Conservation (phyloP, 64 coral and sea anemone species). For the Cladopsammia gracilis region DNA sequence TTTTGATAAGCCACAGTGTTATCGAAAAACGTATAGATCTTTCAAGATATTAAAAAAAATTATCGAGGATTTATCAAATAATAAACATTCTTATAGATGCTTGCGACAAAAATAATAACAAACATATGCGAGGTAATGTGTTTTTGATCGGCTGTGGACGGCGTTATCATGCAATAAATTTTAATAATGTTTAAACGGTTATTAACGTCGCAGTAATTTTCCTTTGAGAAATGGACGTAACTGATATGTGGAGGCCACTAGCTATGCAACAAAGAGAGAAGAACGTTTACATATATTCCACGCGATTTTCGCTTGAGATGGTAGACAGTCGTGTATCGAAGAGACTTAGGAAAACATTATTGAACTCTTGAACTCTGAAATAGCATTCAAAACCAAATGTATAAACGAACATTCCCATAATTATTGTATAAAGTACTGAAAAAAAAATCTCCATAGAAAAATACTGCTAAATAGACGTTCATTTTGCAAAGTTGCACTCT, state of each 20-base stretch:
- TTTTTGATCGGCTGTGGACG: slow-evolving; percentile 12
- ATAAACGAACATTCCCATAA: too few relatives aligned
- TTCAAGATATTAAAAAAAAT: not conserved
- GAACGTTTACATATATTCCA: too few relatives aligned
- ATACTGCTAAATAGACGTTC: too few relatives aligned
- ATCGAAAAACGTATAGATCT: not conserved
- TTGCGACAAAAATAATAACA: not conserved
- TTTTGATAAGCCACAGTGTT: not conserved
- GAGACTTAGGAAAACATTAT: too few relatives aligned
- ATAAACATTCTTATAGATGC: not conserved
- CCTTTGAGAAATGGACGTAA: not conserved
- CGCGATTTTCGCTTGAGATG: too few relatives aligned
- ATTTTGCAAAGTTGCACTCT: too few relatives aligned
- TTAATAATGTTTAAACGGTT: not conserved
- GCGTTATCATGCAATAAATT: not conserved
- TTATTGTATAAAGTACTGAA: too few relatives aligned
- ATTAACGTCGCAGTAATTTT: not conserved
- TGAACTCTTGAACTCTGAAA: too few relatives aligned
- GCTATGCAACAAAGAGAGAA: not conserved
- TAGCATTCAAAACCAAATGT: too few relatives aligned
- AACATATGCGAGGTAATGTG: slow-evolving; percentile 18
- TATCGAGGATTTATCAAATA: slow-evolving; percentile 7
- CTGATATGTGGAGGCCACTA: not conserved
- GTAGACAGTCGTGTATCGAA: too few relatives aligned
- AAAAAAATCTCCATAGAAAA: too few relatives aligned